Evolutionary conservation across 1,140 invertebrate genomes (phyloP).

Genomic region (Hypothenemus hampei): DNA sequence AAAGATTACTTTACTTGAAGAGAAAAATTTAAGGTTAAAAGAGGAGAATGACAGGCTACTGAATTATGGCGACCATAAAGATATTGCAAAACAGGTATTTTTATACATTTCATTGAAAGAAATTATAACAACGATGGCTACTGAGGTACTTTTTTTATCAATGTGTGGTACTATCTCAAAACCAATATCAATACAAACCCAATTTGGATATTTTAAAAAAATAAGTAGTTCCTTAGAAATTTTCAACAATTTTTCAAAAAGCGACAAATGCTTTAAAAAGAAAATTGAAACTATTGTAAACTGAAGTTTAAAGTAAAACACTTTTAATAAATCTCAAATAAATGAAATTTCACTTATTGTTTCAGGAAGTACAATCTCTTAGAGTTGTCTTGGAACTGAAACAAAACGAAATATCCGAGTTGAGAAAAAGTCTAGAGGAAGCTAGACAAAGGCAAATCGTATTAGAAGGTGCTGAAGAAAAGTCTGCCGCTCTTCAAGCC

Average conservation of each 20-base stretch:
- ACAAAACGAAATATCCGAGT: constrained; percentile 63
- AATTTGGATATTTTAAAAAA: too few species aligned
- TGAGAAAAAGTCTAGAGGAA: constrained; percentile 61
- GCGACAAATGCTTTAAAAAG: too few species aligned
- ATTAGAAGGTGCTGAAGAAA: constrained; percentile 51
- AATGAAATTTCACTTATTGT: not conserved
- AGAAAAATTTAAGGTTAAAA: constrained; percentile 40
- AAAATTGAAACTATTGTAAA: too few species aligned
- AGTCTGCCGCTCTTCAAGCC: constrained; percentile 55
- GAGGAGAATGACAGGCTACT: constrained; percentile 39
- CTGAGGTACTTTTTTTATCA: too few species aligned
- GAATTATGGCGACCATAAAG: constrained; percentile 36
- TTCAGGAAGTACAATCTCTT: constrained; percentile 63
- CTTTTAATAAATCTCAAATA: too few species aligned
- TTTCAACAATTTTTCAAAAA: too few species aligned
- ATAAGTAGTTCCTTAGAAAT: too few species aligned
- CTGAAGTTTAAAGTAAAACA: too few species aligned
- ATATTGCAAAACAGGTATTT: constrained; percentile 35
- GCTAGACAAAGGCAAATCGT: constrained; percentile 51
- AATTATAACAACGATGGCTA: not conserved
- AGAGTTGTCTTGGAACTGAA: constrained; percentile 70
- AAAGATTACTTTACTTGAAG: constrained; percentile 30
- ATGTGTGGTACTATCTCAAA: not conserved
- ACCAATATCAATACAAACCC: not conserved
- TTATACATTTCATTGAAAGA: not conserved